Evolutionary conservation across 2,888 invertebrate species (phyloP).

Genomic region (Atherix ibis): DNA sequence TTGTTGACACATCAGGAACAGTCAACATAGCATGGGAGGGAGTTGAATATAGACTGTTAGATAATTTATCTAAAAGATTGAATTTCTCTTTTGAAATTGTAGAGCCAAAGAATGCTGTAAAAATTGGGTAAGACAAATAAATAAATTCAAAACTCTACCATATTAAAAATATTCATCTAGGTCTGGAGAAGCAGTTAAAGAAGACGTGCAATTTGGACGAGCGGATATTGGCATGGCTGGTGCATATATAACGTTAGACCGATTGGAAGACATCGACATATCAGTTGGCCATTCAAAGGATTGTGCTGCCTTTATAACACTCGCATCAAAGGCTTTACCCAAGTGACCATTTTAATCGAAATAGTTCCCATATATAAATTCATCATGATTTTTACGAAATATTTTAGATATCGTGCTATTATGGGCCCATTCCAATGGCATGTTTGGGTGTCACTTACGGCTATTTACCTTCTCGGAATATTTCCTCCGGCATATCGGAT

Average conservation of each 20-base stretch:
- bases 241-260: slow-evolving; percentile 43
- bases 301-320: slow-evolving; percentile 60
- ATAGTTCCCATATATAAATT: too few species aligned
- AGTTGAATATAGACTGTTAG: slow-evolving; percentile 50
- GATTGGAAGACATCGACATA: slow-evolving; percentile 39
- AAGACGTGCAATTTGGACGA: slow-evolving; percentile 36
- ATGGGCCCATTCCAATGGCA: slow-evolving; percentile 71
- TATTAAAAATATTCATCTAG: slow-evolving; percentile 24
- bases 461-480: slow-evolving; percentile 55
- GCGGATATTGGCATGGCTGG: slow-evolving; percentile 58
- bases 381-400: too few species aligned
- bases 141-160: background rate
- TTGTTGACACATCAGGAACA: slow-evolving; percentile 21
- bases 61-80: slow-evolving; percentile 42
- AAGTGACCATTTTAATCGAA: slow-evolving; percentile 32
- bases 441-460: slow-evolving; percentile 59
- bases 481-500: slow-evolving; percentile 58
- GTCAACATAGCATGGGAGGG: slow-evolving; percentile 42
- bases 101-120: slow-evolving; percentile 37
- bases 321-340: slow-evolving; percentile 63
- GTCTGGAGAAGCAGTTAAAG: slow-evolving; percentile 42
- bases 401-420: slow-evolving; percentile 59
- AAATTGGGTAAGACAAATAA: slow-evolving; percentile 34
- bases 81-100: slow-evolving; percentile 58
- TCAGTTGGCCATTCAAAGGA: slow-evolving; percentile 52